A percentile compares a stretch with the other conserved stretches of the same genome.
Conservation (phyloP, 92 coral and sea anemone genomes). For the Umimayanthus kanabou region DNA sequence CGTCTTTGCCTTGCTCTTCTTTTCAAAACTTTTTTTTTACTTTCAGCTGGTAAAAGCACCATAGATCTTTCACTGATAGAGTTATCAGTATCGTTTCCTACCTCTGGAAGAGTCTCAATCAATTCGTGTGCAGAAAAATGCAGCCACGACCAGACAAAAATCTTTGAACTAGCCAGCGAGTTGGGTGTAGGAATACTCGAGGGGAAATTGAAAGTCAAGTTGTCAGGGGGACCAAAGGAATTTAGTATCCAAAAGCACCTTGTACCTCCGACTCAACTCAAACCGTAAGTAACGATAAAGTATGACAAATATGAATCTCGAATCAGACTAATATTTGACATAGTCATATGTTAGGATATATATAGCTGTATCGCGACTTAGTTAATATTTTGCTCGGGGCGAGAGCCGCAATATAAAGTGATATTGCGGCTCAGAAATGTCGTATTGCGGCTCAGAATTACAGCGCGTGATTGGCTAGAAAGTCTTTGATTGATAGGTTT, state of each 20-base stretch:
- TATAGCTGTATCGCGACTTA: too few species aligned
- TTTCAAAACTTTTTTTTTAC: too few species aligned
- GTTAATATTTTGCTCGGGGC: too few species aligned
- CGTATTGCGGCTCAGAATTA: too few species aligned
- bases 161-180: slow-evolving; percentile 14
- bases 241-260: background rate
- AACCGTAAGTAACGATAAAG: background rate
- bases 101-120: slow-evolving; percentile 4
- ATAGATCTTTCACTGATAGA: slow-evolving; percentile 44
- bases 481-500: too few species aligned
- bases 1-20: too few species aligned
- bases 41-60: slow-evolving; percentile 26
- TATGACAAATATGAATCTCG: too few species aligned
- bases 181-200: slow-evolving; percentile 45
- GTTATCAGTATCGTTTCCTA: slow-evolving; percentile 42
- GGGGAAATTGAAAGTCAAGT: slow-evolving; percentile 32
- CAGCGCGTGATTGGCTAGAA: too few species aligned
- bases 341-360: too few species aligned
- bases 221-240: background rate
- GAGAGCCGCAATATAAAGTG: too few species aligned
- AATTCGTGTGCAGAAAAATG: slow-evolving; percentile 46
- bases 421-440: too few species aligned
- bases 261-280: background rate
- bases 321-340: too few species aligned
- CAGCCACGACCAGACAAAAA: background rate